Conservation (phyloP, 2,113 vertebrate species). For the Ciconia maguari region DNA sequence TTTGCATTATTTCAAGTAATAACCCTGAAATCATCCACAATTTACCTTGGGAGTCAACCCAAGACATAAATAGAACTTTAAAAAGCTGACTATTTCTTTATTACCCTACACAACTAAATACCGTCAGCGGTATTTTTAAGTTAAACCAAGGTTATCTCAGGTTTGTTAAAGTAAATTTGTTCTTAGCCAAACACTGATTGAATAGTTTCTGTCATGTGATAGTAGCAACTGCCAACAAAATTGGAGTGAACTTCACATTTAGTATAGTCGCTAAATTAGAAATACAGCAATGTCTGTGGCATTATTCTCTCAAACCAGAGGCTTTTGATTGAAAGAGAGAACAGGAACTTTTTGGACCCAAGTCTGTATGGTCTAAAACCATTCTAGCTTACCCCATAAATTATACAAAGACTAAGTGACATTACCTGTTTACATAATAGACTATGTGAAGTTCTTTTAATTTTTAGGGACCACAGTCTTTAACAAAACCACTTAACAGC, state of each 20-base stretch:
- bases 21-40: conserved; percentile 24
- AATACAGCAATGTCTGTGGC: neutral
- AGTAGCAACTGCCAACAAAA: neutral
- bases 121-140: conserved; percentile 38
- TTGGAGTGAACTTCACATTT: neutral
- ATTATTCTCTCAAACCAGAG: neutral
- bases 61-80: conserved; percentile 49
- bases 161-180: conserved; percentile 33
- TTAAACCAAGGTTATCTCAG: conserved; percentile 55
- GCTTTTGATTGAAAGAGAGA: neutral
- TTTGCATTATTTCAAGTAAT: conserved; percentile 43
- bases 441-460: neutral
- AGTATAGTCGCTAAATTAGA: neutral
- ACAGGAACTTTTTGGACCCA: neutral
- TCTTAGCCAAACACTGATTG: neutral
- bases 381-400: neutral
- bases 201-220: neutral
- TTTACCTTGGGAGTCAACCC: conserved; percentile 37
- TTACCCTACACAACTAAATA: conserved; percentile 45
- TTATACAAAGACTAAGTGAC: neutral
- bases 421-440: neutral
- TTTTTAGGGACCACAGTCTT: neutral
- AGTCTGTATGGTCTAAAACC: neutral
- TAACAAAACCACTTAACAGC: neutral
- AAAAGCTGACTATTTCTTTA: conserved; percentile 19